phyloP scores from a whole-genome alignment of 2,888 invertebrate species.

The Augochlorella aurata region DNA sequence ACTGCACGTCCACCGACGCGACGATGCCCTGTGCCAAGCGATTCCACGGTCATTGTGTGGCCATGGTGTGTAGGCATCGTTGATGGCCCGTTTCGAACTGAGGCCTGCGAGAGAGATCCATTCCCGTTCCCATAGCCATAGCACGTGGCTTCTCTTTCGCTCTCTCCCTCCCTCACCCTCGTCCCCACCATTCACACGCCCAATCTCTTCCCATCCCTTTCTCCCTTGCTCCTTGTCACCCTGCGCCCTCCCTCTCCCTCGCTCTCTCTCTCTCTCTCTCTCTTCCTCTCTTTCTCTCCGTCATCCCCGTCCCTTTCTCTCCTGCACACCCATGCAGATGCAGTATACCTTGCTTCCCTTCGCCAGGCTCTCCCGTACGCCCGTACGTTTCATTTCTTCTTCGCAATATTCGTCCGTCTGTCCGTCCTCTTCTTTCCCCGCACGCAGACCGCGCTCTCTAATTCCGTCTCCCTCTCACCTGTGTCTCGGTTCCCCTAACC shows the following conservation, averaged over 20 bases:
- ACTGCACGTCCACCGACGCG: constrained; percentile 48
- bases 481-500: constrained; percentile 28
- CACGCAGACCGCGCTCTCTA: constrained; percentile 2
- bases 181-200: constrained; percentile 45
- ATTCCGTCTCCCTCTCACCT: constrained; percentile 14
- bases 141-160: constrained; percentile 77
- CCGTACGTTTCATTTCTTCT: constrained; percentile 42
- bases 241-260: constrained; percentile 27
- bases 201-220: constrained; percentile 55
- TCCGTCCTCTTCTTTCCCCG: constrained; percentile 41
- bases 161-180: constrained; percentile 64
- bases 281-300: constrained; percentile 53
- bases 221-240: constrained; percentile 27
- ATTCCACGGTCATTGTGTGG: constrained; percentile 71
- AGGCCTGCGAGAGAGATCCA: constrained; percentile 73
- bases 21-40: constrained; percentile 63
- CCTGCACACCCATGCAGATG: constrained; percentile 57
- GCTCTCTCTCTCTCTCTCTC: constrained; percentile 33
- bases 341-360: constrained; percentile 40
- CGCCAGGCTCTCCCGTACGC: constrained; percentile 33
- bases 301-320: constrained; percentile 37
- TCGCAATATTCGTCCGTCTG: constrained; percentile 52
- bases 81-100: constrained; percentile 80
- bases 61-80: constrained; percentile 79
- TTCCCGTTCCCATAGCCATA: constrained; percentile 80